Conservation (phyloP, 2,888 invertebrate species). For the Eustalomyia histrio region DNA sequence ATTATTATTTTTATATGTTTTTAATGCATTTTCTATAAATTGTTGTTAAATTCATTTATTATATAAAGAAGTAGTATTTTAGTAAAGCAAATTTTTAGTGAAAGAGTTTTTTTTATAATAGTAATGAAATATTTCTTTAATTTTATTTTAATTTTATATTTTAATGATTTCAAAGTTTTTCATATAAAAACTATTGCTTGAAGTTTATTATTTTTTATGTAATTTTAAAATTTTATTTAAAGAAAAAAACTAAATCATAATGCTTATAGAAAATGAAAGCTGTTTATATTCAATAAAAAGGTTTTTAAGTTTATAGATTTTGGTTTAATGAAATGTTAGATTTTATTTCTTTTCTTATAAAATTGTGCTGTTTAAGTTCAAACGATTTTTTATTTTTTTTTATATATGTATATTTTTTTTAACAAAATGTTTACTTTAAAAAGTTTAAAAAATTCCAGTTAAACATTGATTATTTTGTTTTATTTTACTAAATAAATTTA, state of each 20-base stretch:
- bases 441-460: conserved; percentile 4
- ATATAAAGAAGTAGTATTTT: conserved; percentile 24
- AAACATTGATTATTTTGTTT: conserved; percentile 5
- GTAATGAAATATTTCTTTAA: conserved; percentile 12
- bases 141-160: neutral
- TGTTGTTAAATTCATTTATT: conserved; percentile 12
- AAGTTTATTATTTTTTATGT: conserved; percentile 9
- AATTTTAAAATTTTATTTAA: neutral
- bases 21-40: conserved; percentile 27
- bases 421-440: conserved; percentile 10
- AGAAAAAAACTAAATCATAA: neutral
- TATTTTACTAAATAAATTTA: conserved; percentile 48
- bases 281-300: neutral
- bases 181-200: conserved; percentile 50
- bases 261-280: neutral
- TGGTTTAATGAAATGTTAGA: neutral
- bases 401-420: neutral
- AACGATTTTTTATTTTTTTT: conserved; percentile 5
- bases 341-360: conserved; percentile 4
- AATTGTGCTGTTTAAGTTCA: conserved; percentile 1
- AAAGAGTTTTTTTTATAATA: conserved; percentile 16
- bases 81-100: conserved; percentile 43
- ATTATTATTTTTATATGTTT: conserved; percentile 37
- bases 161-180: conserved; percentile 13
- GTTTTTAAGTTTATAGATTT: neutral